phyloP scores from a whole-genome alignment of 37 sponge, comb jelly and placozoan genomes.

The Amphimedon queenslandica region DNA sequence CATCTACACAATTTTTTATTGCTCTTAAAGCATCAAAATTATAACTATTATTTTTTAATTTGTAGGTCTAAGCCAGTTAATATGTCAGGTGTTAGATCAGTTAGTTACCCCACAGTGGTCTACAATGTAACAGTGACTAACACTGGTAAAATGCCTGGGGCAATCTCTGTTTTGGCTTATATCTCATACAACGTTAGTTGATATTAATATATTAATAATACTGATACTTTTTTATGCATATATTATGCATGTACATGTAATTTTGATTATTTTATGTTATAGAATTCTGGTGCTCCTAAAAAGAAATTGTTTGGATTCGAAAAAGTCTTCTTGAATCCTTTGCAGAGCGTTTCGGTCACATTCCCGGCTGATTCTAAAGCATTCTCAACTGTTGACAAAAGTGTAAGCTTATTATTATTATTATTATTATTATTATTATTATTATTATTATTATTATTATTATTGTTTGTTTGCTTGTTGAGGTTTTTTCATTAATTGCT shows the following conservation, averaged over 20 bases:
- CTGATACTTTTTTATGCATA: no score
- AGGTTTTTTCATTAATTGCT: no score
- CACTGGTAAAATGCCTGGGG: conserved; percentile 55
- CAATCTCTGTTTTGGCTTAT: conserved; percentile 50
- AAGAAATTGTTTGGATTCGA: conserved; percentile 70
- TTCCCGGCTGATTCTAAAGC: conserved; percentile 41
- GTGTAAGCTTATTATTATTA: no score
- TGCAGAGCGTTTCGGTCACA: conserved; percentile 28
- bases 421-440: no score
- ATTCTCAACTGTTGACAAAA: conserved; percentile 36
- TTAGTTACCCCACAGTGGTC: conserved; percentile 5
- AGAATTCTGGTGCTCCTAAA: conserved; percentile 56
- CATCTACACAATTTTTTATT: no score
- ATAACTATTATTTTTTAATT: background rate
- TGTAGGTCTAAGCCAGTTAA: background rate
- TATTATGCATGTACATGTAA: no score
- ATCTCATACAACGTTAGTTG: conserved; percentile 43
- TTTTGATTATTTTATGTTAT: no score
- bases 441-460: no score
- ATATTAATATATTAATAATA: no score
- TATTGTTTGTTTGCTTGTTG: no score
- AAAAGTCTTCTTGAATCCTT: conserved; percentile 51
- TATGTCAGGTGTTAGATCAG: no score
- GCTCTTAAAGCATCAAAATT: no score
- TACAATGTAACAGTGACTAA: conserved; percentile 71